Conservation (phyloP, 2,113 vertebrate genomes). For the Rhegmatorhina hoffmannsi region DNA sequence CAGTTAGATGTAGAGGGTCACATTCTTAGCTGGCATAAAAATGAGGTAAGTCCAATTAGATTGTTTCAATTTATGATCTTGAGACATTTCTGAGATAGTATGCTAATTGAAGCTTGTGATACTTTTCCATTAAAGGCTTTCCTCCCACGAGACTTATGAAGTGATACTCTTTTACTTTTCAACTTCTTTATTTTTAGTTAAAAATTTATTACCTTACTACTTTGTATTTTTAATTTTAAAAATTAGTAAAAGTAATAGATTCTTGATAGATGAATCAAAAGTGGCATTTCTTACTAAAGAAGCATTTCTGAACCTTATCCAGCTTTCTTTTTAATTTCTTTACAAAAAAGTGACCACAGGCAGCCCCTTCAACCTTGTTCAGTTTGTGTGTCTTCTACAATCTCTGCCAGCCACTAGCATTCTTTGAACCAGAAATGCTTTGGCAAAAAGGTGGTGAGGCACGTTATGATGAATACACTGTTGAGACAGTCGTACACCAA, state of each 20-base stretch:
- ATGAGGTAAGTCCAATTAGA: not conserved
- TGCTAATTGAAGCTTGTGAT: constrained; percentile 4
- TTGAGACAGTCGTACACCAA: not conserved
- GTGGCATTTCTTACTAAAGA: not conserved
- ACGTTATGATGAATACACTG: not conserved
- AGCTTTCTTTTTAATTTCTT: not conserved
- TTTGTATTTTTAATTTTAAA: not conserved
- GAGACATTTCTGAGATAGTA: not conserved
- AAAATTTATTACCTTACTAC: not conserved
- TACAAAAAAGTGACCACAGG: not conserved
- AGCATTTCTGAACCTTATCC: not conserved
- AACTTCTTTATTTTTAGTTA: not conserved
- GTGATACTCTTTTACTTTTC: not conserved
- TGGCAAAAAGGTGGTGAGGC: not conserved
- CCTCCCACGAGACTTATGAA: not conserved
- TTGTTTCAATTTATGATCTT: constrained; percentile 8
- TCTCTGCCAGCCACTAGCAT: not conserved
- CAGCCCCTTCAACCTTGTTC: not conserved
- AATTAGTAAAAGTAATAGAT: not conserved
- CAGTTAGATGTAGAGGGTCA: not conserved
- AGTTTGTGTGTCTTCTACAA: not conserved
- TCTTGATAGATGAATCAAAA: not conserved
- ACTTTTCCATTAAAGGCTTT: not conserved
- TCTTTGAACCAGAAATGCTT: not conserved
- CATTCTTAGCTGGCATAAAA: constrained; percentile 14